Percentiles rank a stretch among this genome's conserved stretches.
These are phyloP conservation scores for Lottia scabra DNA, from an alignment of 2,888 invertebrate species.

Conservation along the genomic window DNA sequence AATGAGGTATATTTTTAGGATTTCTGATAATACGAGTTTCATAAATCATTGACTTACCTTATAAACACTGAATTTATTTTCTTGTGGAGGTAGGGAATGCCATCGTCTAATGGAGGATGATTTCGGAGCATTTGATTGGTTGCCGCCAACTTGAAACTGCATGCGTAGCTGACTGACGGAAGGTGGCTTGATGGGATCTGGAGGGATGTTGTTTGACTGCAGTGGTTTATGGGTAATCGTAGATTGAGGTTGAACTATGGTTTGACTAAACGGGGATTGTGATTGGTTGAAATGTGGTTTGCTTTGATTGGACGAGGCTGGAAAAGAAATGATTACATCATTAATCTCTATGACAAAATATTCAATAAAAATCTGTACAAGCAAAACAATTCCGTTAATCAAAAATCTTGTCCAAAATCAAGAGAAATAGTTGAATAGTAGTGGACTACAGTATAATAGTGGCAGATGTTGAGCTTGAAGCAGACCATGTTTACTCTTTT, in stretches of 20 bases:
- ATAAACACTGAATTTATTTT: constrained; percentile 26
- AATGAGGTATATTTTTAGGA: too few relatives aligned
- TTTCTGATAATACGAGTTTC: neutral
- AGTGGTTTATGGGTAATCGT: neutral
- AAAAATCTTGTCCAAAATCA: too few relatives aligned
- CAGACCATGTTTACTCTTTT: too few relatives aligned
- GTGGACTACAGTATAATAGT: too few relatives aligned
- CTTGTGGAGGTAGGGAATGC: constrained; percentile 37
- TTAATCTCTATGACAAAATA: neutral
- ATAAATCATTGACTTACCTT: constrained; percentile 26
- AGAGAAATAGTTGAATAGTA: too few relatives aligned
- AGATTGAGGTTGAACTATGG: neutral
- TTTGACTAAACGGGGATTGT: neutral
- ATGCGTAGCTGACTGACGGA: constrained; percentile 30
- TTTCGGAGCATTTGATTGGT: constrained; percentile 5
- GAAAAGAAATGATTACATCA: neutral
- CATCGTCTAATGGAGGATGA: constrained; percentile 28
- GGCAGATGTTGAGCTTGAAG: too few relatives aligned
- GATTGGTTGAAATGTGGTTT: neutral
- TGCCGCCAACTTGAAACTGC: constrained; percentile 31
- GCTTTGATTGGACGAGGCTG: neutral
- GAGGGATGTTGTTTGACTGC: neutral
- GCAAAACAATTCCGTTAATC: too few relatives aligned
- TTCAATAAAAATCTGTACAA: too few relatives aligned
- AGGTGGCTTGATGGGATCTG: constrained; percentile 4